Evolutionary conservation across 2,113 vertebrate species (phyloP), one percentile per base, ranked within the genome.

Genomic region (Tachycineta bicolor): DNA sequence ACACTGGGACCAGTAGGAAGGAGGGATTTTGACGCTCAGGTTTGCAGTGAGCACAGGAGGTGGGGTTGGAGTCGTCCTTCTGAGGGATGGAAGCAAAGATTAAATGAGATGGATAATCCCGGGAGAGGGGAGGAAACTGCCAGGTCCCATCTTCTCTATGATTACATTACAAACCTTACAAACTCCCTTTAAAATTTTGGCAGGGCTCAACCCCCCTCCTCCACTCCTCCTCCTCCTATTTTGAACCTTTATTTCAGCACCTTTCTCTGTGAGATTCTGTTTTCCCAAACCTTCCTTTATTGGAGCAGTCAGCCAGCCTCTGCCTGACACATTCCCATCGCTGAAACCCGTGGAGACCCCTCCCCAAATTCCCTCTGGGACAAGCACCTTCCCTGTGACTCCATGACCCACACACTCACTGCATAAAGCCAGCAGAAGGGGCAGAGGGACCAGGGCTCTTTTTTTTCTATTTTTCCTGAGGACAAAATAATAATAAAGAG

Each of bases 291-390:
- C 10, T 33, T 22, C 19, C 6, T 1, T 34, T 4, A 23, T 0
- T 8, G 53, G 20, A 81, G 33, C 25, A 47, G 68, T 50, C 50
- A 77, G 26, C 22, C 71, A 12, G 44, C 39, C 31, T 13, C 13
- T 12, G 15, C 63, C 52, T 0, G 1, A 60, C 0, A 0, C 34
- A 37, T 33, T 78, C 3, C 1, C 5, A 82, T 3, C 58, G 23
- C 34, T 20, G 29, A 55, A 83, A 43, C 6, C 21, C 70, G 19
- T 0, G 3, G 44, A 59, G 26, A 39, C 9, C n/a, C 37, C 43
- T 83, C n/a, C 62, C 71, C 63, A 70, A 31, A 59, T 12, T 59
- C 56, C 64, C 52, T 29, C 1, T 43, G 64, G 83, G 26, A 91
- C 50, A 63, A 41, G 5, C 34, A 15, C 21, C n/a, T 58, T 16